Conservation (phyloP, 2,797 vertebrate genomes). For the Chromis chromis region DNA sequence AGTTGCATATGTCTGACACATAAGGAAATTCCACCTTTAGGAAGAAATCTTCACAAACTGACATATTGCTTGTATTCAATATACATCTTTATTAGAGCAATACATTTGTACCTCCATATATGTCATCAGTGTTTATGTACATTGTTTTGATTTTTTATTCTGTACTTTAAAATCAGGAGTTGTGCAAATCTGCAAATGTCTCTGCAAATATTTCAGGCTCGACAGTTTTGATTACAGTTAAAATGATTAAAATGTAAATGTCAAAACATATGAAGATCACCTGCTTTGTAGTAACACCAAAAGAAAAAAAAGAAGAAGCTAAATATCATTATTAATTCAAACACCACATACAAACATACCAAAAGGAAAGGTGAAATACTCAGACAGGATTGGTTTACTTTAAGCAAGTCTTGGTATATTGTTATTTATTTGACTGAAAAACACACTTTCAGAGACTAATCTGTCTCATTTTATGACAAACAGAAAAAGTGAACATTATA, state of each 20-base stretch:
- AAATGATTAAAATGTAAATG: conserved; percentile 20
- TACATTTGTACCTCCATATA: conserved; percentile 45
- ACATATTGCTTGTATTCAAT: conserved; percentile 47
- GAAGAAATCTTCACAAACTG: background rate
- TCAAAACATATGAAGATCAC: conserved; percentile 24
- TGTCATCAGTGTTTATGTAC: conserved; percentile 43
- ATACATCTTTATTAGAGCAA: conserved; percentile 70
- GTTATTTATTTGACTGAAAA: conserved; percentile 31
- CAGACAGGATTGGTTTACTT: conserved; percentile 46
- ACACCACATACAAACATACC: conserved; percentile 73
- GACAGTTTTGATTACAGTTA: conserved; percentile 24
- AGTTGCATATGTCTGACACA: background rate
- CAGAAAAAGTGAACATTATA: conserved; percentile 13
- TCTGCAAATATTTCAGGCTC: conserved; percentile 36
- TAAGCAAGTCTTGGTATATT: conserved; percentile 27
- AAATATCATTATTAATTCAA: conserved; percentile 63
- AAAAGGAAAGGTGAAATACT: conserved; percentile 64
- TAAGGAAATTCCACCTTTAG: background rate
- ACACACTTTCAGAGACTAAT: conserved; percentile 39
- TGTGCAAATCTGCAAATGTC: conserved; percentile 66
- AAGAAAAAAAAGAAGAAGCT: conserved; percentile 40
- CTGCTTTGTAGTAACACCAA: conserved; percentile 44
- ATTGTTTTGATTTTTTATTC: conserved; percentile 29
- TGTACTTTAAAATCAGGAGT: conserved; percentile 26
- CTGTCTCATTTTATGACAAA: conserved; percentile 40